Evolutionary conservation across 2,797 vertebrate species (phyloP).

Genomic region (Parauchenoglanis punctatus): DNA sequence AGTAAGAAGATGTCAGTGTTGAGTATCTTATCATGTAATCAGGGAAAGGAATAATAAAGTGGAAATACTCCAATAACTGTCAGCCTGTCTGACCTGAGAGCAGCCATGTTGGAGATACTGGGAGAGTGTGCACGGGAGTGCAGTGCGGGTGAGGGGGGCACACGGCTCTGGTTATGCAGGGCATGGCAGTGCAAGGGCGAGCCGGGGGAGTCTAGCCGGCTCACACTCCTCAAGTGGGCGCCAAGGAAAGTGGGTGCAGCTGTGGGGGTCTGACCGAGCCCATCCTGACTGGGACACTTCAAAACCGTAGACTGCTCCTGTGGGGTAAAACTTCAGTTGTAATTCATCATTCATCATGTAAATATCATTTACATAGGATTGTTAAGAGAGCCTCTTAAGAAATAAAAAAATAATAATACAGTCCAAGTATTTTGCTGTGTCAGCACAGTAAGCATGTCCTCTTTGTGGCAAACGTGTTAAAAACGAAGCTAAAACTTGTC

Average conservation of each 20-base stretch:
- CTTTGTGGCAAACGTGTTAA: background rate
- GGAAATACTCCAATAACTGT: background rate
- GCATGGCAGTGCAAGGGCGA: conserved; percentile 91
- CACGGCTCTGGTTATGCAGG: conserved; percentile 86
- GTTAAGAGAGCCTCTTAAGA: background rate
- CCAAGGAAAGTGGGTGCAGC: conserved; percentile 81
- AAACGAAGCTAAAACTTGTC: background rate
- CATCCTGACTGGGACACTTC: conserved; percentile 81
- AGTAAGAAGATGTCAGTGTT: background rate
- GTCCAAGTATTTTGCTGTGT: background rate
- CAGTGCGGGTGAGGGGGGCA: conserved; percentile 77
- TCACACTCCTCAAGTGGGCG: conserved; percentile 85
- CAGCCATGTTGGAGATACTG: conserved; percentile 94
- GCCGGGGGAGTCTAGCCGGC: conserved; percentile 85
- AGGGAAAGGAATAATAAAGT: background rate
- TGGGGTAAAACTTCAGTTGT: background rate
- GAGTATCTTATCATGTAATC: background rate
- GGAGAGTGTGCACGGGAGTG: conserved; percentile 91
- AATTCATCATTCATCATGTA: background rate
- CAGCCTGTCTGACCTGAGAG: conserved; percentile 81
- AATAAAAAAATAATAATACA: background rate
- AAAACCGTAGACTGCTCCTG: conserved; percentile 89
- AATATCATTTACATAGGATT: background rate
- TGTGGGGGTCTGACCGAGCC: conserved; percentile 76
- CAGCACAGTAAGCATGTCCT: background rate